These are phyloP conservation scores for Sphyrna mokarran DNA, from an alignment of 2,113 vertebrate genomes.

Conservation along the genomic window DNA sequence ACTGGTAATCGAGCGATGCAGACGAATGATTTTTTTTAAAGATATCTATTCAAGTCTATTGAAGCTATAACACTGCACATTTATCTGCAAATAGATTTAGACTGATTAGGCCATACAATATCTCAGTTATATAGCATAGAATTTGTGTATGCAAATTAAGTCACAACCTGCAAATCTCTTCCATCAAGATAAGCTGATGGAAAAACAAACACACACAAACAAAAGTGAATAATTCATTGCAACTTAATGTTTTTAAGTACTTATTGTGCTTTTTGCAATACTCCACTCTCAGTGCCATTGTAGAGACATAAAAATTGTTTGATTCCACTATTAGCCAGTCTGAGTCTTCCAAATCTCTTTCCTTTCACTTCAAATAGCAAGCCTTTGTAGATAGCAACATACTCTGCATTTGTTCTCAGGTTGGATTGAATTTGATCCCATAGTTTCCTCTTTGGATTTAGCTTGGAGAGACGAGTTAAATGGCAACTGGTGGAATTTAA, in stretches of 20 bases:
- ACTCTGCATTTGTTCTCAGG: slow-evolving; percentile 70
- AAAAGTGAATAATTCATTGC: not conserved
- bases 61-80: not conserved
- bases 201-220: not conserved
- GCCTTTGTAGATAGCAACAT: slow-evolving; percentile 89
- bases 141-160: not conserved
- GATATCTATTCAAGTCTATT: not conserved
- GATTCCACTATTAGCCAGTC: slow-evolving; percentile 86
- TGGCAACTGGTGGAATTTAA: too few relatives aligned
- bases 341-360: slow-evolving; percentile 84
- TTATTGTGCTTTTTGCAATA: slow-evolving; percentile 26
- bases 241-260: not conserved
- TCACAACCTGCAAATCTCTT: not conserved
- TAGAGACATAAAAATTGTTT: slow-evolving; percentile 58
- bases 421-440: slow-evolving; percentile 96
- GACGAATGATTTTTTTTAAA: not conserved
- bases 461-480: slow-evolving; percentile 45
- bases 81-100: not conserved
- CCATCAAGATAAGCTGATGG: not conserved
- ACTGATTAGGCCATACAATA: not conserved
- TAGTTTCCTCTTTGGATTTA: slow-evolving; percentile 96
- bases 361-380: slow-evolving; percentile 79
- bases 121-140: not conserved
- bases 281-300: not conserved
- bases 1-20: too few relatives aligned